Evolutionary conservation across 2,888 invertebrate species (phyloP).

Genomic region (Caenorhabditis sp.): DNA sequence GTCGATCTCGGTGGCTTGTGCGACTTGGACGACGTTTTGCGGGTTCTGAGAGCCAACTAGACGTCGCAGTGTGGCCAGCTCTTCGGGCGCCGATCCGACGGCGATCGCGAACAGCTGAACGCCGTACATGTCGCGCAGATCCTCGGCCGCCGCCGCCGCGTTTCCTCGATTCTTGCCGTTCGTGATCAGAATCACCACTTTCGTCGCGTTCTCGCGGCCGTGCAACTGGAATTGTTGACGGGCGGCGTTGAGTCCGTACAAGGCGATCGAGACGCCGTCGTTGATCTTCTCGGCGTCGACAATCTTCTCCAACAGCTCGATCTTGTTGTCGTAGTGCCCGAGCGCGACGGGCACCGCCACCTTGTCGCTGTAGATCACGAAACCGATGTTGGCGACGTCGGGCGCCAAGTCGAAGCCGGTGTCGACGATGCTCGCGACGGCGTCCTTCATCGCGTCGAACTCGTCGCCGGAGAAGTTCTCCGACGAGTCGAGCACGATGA

Average conservation of each 20-base stretch:
- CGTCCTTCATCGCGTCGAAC: slow-evolving; percentile 73
- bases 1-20: slow-evolving; percentile 56
- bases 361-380: slow-evolving; percentile 77
- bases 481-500: slow-evolving; percentile 76
- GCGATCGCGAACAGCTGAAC: slow-evolving; percentile 76
- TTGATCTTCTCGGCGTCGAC: slow-evolving; percentile 71
- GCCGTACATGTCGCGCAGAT: slow-evolving; percentile 71
- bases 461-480: slow-evolving; percentile 74
- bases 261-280: slow-evolving; percentile 72
- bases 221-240: slow-evolving; percentile 77
- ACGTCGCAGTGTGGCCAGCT: slow-evolving; percentile 68
- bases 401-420: slow-evolving; percentile 77
- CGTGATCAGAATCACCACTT: slow-evolving; percentile 75
- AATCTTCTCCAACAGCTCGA: slow-evolving; percentile 76
- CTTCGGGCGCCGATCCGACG: slow-evolving; percentile 70
- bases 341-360: slow-evolving; percentile 77
- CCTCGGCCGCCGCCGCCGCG: slow-evolving; percentile 74
- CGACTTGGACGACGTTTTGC: slow-evolving; percentile 60
- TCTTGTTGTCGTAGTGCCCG: slow-evolving; percentile 78
- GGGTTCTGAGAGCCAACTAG: slow-evolving; percentile 62
- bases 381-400: slow-evolving; percentile 76
- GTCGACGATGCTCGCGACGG: slow-evolving; percentile 75
- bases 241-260: slow-evolving; percentile 77
- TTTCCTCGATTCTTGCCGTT: slow-evolving; percentile 77
- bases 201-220: slow-evolving; percentile 72